Percentiles rank a stretch among this genome's conserved stretches.
Evolutionary conservation across 1,140 invertebrate species (phyloP).

Genomic region (Atta colombica): DNA sequence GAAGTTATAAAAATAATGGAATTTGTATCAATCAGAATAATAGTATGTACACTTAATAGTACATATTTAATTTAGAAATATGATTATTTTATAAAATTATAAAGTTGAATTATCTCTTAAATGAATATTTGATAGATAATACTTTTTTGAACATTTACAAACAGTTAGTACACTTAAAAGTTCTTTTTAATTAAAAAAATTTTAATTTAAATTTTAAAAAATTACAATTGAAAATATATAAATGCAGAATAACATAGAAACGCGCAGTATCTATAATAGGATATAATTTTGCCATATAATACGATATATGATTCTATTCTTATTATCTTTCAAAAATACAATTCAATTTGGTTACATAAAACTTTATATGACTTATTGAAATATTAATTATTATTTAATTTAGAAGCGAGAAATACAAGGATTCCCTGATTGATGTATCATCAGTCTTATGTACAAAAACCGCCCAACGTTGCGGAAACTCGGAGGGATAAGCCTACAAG

Average conservation of each 20-base stretch:
- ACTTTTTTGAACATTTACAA: background rate
- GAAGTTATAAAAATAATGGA: too few relatives aligned
- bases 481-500: slow-evolving; percentile 59
- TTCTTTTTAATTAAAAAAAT: background rate
- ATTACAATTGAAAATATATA: background rate
- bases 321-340: background rate
- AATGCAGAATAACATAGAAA: background rate
- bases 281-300: background rate
- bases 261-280: background rate
- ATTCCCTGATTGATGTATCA: slow-evolving; percentile 28
- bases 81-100: too few relatives aligned
- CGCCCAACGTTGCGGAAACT: slow-evolving; percentile 45
- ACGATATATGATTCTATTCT: background rate
- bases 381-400: slow-evolving; percentile 27
- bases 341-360: background rate
- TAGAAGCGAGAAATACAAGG: slow-evolving; percentile 35
- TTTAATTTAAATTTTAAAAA: background rate
- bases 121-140: background rate
- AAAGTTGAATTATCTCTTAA: background rate
- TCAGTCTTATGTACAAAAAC: slow-evolving; percentile 52
- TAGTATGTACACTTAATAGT: too few relatives aligned
- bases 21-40: too few relatives aligned
- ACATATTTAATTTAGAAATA: too few relatives aligned
- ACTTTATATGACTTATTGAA: background rate
- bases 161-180: background rate